Evolutionary conservation across 2,888 invertebrate genomes (phyloP), one percentile per base, ranked within the genome.

Genomic region (Teinopalpus imperialis): DNA sequence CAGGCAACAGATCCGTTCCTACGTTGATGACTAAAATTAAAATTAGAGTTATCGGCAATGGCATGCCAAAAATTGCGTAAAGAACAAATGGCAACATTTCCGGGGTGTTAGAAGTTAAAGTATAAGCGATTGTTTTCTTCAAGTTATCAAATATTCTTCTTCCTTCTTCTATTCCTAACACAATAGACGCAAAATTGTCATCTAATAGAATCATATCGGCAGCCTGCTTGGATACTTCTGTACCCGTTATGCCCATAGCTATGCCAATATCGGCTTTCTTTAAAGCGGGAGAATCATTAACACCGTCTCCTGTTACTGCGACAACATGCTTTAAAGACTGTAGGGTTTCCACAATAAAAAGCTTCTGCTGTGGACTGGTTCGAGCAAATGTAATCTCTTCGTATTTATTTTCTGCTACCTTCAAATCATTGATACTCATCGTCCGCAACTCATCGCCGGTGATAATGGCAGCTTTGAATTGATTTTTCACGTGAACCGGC

Each of bases 171-270:
- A 97, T 93, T 9, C 96, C 96, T 2, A 94, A 91, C 0, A 97
- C 95, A 53, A 97, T 96, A 0, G 96, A 96, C 1, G 95, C 93
- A 70, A 97, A 97, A 76, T 96, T 96, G 67, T 97, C 96, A 62
- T 97, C 96, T 60, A 97, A 81, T 16, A 97, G 83, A 58, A 97
- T 96, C 96, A 97, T 97, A 71, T 97, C 97, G 1, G 97, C 96
- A 0, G 97, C 96, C 77, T 96, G 95, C 74, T 97, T 97, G 0
- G 94, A 94, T 3, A 93, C 94, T 68, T 95, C 94, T 2, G 94
- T 93, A 0, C 94, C 94, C 9, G 91, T 90, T 40, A 95, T 94
- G 4, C 94, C 94, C 94, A 95, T 95, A 0, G 94, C 94, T 12
- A 95, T 91, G 13, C 95, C 95, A 45, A 95, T 94, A 56, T 96